Evolutionary conservation across 2,113 vertebrate genomes (phyloP).

Genomic region (Thamnaconus septentrionalis): DNA sequence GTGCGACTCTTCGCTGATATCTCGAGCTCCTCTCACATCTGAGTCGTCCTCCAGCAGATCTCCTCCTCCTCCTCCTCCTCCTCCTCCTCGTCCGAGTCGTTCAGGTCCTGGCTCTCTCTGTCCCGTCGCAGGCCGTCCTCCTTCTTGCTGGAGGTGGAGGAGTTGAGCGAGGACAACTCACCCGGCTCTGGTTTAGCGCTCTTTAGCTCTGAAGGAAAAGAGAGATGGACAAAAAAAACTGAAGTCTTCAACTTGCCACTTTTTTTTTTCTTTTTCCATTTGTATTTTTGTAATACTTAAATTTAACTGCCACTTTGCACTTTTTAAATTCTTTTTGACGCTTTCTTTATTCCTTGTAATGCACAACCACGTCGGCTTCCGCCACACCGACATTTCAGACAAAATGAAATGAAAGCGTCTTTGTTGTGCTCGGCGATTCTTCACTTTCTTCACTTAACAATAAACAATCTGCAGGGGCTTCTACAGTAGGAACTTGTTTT

Average conservation of each 20-base stretch:
- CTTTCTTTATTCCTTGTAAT: too few species aligned
- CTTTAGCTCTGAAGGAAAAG: slow-evolving; percentile 69
- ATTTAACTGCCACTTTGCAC: too few species aligned
- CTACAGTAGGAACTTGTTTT: background rate
- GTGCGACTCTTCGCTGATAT: too few species aligned
- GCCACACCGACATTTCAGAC: too few species aligned
- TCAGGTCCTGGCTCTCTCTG: slow-evolving; percentile 71
- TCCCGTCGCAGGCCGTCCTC: slow-evolving; percentile 68
- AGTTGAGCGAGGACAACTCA: slow-evolving; percentile 74
- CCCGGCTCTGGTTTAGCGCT: slow-evolving; percentile 76
- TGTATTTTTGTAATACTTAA: too few species aligned
- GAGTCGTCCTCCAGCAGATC: slow-evolving; percentile 82
- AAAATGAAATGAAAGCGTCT: background rate
- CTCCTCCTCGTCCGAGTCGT: slow-evolving; percentile 84
- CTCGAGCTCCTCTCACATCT: too few species aligned
- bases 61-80: slow-evolving; percentile 78
- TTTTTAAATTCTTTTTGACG: too few species aligned
- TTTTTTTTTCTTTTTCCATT: too few species aligned
- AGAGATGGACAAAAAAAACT: too few species aligned
- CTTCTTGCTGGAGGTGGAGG: slow-evolving; percentile 69
- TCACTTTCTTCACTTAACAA: background rate
- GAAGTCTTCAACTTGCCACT: too few species aligned
- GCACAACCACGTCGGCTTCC: too few species aligned
- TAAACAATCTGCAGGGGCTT: background rate
- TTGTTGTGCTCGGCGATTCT: background rate